Evolutionary conservation across 2,113 vertebrate species (phyloP).

Genomic region (Dipodomys merriami): DNA sequence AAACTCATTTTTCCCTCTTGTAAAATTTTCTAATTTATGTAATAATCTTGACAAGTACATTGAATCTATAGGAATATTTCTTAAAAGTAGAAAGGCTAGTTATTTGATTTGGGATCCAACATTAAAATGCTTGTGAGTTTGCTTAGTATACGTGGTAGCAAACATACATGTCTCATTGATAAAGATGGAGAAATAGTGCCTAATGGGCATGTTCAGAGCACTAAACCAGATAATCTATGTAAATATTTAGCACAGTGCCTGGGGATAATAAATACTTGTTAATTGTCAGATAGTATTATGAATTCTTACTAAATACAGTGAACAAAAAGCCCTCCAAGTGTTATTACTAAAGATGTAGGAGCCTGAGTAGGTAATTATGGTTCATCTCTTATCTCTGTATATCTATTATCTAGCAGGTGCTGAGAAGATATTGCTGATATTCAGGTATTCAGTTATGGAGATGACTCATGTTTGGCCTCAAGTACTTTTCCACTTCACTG

Average conservation of each 20-base stretch:
- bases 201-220: not conserved
- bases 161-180: not conserved
- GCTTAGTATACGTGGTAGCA: not conserved
- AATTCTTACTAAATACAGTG: conserved; percentile 15
- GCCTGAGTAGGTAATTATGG: not conserved
- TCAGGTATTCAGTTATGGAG: not conserved
- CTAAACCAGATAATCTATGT: not conserved
- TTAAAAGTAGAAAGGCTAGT: not conserved
- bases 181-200: not conserved
- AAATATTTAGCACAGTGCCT: not conserved
- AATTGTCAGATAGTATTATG: conserved; percentile 13
- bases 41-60: not conserved
- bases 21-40: conserved; percentile 3
- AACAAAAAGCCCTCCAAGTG: not conserved
- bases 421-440: conserved; percentile 29
- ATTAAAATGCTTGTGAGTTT: not conserved
- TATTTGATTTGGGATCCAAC: conserved; percentile 17
- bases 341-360: not conserved
- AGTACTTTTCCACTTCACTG: conserved; percentile 13
- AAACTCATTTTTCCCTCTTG: not conserved
- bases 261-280: conserved; percentile 6
- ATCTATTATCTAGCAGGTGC: conserved; percentile 24
- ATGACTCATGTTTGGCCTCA: conserved; percentile 16
- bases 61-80: not conserved
- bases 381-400: not conserved